These are phyloP conservation scores for Pempheris klunzingeri DNA, from an alignment of 2,797 vertebrate genomes.

Conservation along the genomic window DNA sequence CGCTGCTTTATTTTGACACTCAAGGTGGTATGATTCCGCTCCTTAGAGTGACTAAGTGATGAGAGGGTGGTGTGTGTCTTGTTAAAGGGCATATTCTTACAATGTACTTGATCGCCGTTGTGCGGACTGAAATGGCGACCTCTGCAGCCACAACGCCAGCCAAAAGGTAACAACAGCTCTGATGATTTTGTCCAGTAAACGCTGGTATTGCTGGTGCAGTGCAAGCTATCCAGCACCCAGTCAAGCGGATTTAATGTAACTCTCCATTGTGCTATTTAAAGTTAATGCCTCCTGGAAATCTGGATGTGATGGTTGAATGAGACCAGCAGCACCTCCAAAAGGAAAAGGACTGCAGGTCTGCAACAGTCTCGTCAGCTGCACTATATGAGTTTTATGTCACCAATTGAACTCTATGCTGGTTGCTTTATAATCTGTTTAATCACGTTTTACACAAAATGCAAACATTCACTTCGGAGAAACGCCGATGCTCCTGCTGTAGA, in stretches of 20 bases:
- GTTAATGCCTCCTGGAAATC: slow-evolving; percentile 4
- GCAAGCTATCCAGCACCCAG: not conserved
- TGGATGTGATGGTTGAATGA: slow-evolving; percentile 22
- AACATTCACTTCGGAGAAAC: not conserved
- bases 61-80: slow-evolving; percentile 2
- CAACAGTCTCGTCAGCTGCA: not conserved
- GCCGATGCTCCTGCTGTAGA: too few species aligned
- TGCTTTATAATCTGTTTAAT: not conserved
- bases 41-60: slow-evolving; percentile 1
- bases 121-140: not conserved
- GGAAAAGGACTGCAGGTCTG: not conserved
- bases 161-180: not conserved
- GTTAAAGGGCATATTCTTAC: not conserved
- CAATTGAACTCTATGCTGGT: not conserved
- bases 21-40: not conserved
- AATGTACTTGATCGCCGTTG: not conserved
- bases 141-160: not conserved
- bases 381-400: not conserved
- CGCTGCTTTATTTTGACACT: slow-evolving; percentile 10
- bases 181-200: not conserved
- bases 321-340: not conserved
- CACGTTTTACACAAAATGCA: not conserved
- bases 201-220: not conserved
- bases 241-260: slow-evolving; percentile 8
- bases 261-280: slow-evolving; percentile 28